Evolutionary conservation across 2,113 vertebrate genomes (phyloP).

Genomic region (Megaleporinus macrocephalus): DNA sequence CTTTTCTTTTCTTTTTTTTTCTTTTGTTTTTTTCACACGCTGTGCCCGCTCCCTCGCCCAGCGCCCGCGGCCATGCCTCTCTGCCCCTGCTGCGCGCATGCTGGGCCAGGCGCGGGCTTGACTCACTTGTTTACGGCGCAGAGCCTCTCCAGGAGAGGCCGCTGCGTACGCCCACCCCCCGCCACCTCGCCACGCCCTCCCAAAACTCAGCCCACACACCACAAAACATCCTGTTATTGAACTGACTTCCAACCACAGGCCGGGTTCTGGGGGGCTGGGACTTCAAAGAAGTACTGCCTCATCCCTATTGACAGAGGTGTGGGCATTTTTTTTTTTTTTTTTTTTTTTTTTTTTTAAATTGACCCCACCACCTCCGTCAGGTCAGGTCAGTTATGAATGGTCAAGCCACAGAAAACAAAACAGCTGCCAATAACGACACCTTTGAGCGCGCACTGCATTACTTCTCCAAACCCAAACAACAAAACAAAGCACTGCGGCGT

Average conservation of each 20-base stretch:
- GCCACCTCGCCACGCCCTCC: background rate
- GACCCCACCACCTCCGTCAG: background rate
- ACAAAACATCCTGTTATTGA: conserved; percentile 36
- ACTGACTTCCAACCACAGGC: background rate
- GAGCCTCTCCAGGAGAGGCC: background rate
- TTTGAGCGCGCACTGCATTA: background rate
- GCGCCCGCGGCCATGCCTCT: conserved; percentile 13
- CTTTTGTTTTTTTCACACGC: conserved; percentile 40
- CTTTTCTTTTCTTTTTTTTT: conserved; percentile 48
- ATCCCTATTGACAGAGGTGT: background rate
- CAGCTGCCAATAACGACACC: background rate
- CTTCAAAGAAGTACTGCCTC: conserved; percentile 2
- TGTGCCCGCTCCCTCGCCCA: background rate
- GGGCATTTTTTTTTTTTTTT: no score
- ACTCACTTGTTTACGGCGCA: conserved; percentile 61
- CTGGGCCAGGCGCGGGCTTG: conserved; percentile 44
- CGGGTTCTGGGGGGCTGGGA: background rate
- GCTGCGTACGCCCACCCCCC: background rate
- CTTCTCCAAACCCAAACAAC: background rate
- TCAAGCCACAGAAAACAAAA: background rate
- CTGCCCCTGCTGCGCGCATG: background rate
- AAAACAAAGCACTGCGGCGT: background rate
- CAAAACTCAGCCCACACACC: background rate
- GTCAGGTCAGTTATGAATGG: background rate
- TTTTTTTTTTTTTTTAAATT: no score